Percentiles rank a stretch among this genome's conserved stretches.
Conservation (phyloP, 2,888 invertebrate genomes). For the Prenolepis imparis region DNA sequence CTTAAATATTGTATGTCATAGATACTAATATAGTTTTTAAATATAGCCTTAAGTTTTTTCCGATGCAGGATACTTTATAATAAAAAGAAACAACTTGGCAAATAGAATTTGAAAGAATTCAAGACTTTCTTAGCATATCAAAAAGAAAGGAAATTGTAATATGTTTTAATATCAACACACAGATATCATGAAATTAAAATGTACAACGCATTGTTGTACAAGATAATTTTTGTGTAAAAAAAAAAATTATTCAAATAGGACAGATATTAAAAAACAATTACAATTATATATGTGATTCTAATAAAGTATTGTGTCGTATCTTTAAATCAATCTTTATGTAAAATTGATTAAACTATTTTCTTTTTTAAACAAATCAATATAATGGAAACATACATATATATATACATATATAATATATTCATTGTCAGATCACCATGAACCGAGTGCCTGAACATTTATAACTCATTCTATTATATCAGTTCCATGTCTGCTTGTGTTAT, state of each 20-base stretch:
- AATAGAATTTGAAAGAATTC: not conserved
- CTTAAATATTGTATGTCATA: constrained; percentile 1
- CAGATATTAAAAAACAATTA: not conserved
- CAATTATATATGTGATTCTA: not conserved
- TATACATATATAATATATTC: not conserved
- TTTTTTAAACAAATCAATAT: constrained; percentile 8
- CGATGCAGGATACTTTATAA: not conserved
- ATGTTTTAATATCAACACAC: not conserved
- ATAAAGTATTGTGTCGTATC: not conserved
- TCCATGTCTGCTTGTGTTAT: constrained; percentile 3
- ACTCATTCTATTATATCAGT: constrained; percentile 15
- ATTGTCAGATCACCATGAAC: constrained; percentile 11
- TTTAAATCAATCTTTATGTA: not conserved
- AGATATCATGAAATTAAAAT: constrained; percentile 7
- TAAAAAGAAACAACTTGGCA: not conserved
- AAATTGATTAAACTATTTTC: not conserved
- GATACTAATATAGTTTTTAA: constrained; percentile 15
- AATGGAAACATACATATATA: constrained; percentile 12
- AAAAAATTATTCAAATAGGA: constrained; percentile 15
- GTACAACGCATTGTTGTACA: not conserved
- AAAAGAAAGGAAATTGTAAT: not conserved
- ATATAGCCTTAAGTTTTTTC: not conserved
- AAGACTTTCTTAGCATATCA: not conserved
- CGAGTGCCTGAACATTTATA: constrained; percentile 36
- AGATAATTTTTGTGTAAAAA: constrained; percentile 27